Conservation (phyloP, 2,113 vertebrate genomes). For the Tangachromis dhanisi region DNA sequence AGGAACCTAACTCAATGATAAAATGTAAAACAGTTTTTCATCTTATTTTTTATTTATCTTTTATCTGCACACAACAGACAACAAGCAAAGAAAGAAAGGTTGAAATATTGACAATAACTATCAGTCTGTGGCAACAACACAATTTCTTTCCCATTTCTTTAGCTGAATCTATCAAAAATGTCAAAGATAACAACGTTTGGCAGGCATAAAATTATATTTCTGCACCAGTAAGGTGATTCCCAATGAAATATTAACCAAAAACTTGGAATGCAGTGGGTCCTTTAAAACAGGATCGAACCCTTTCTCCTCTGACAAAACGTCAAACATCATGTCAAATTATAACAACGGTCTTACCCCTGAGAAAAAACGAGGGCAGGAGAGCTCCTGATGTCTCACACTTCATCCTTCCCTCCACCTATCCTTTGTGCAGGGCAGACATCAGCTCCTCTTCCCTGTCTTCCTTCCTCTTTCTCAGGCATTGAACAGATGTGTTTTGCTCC, state of each 20-base stretch:
- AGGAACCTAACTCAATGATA: neutral
- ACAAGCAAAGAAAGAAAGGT: neutral
- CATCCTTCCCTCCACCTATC: neutral
- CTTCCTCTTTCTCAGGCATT: neutral
- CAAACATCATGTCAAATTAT: neutral
- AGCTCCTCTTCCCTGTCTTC: neutral
- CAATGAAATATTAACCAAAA: neutral
- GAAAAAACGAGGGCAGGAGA: neutral
- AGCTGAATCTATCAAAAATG: neutral
- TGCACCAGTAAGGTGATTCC: neutral
- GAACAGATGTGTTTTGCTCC: neutral
- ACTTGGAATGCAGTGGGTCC: neutral
- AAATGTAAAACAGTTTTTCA: neutral
- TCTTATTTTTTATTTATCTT: neutral
- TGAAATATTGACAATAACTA: neutral
- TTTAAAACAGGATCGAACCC: neutral
- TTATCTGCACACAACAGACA: neutral
- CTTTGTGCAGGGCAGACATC: neutral
- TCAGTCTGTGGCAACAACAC: neutral
- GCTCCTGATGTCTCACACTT: conserved; percentile 8
- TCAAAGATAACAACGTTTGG: neutral
- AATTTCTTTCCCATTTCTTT: neutral
- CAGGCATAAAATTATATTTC: neutral
- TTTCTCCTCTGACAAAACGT: neutral
- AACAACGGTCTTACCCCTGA: conserved; percentile 4